Base-by-base conservation (phyloP, 2,888 invertebrate genomes). In the Xestia xanthographa region DNA sequence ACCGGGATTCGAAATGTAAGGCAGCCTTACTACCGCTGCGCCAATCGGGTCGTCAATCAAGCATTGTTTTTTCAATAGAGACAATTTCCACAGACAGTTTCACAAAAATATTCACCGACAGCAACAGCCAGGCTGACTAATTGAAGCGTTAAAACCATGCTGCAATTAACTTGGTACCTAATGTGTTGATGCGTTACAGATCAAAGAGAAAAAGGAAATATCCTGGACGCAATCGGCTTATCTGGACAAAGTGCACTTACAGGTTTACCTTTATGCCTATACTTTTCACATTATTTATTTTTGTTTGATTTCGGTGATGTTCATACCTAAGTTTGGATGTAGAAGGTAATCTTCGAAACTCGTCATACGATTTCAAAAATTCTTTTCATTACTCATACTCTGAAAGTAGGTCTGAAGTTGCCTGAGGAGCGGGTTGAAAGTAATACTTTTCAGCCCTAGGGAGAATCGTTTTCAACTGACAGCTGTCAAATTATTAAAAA, bases 181-280 rank as follows among this genome's bases (percentile, higher is more conserved):
- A 14, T 45, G 14, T 20, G 11, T 43, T 74, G 3, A 43, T 62
- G 22, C 38, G 17, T 90, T 89, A 58, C 90, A 92, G 91, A 75
- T 72, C 3, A 79, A 9, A 9, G 41, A 41, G 77, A 92, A 87
- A 77, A 92, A 93, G 72, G 92, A 89, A 82, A 88, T 92, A 38
- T 87, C 92, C 2, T 94, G 93, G 94, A 86, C 89, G 38, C 86
- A 90, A 4, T 75, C 82, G 0, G 87, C 91, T 41, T 91, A 91
- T 80, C 76, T 89, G 45, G 79, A 89, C 11, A 92, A 90, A 76
- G 86, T 90, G 14, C 75, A 78, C 6, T 76, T 91, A 29, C 87
- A 92, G 90, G 93, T 93, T 41, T 12, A 14, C 6, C 9, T 63
- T 41, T 14, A 41, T 50, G 0, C 4, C n/a, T 56, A 26, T 22